phyloP scores from a whole-genome alignment of 2,113 vertebrate species.

The Quiscalus mexicanus region DNA sequence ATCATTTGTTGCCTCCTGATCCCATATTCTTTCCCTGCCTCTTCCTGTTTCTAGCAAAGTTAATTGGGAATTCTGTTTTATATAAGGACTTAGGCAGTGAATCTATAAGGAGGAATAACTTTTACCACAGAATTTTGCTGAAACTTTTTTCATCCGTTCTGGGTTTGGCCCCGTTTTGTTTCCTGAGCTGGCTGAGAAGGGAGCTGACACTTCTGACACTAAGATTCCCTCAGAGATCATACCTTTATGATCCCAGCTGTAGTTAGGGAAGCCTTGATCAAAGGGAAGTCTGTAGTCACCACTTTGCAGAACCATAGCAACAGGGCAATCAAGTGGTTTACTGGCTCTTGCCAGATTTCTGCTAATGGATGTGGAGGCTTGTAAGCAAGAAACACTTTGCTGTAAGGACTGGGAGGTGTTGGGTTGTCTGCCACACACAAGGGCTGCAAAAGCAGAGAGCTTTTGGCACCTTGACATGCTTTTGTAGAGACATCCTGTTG shows the following conservation, averaged over 20 bases:
- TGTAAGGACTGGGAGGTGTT: not conserved
- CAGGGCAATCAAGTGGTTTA: not conserved
- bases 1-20: not conserved
- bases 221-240: not conserved
- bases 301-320: not conserved
- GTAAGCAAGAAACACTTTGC: not conserved
- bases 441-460: conserved; percentile 7
- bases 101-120: not conserved
- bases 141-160: not conserved
- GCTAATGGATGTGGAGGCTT: not conserved
- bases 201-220: not conserved
- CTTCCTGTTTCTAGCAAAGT: not conserved
- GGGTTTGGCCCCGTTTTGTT: not conserved
- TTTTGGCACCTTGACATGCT: not conserved
- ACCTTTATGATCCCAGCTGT: not conserved
- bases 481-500: not conserved
- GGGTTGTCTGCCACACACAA: not conserved
- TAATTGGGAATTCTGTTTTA: not conserved
- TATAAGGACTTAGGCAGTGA: not conserved
- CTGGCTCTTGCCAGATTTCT: not conserved
- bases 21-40: not conserved
- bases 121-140: not conserved
- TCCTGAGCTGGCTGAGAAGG: not conserved
- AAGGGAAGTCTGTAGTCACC: not conserved
- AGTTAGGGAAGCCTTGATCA: not conserved